phyloP scores from a whole-genome alignment of 2,113 vertebrate genomes.

The Ailuropoda melanoleuca region DNA sequence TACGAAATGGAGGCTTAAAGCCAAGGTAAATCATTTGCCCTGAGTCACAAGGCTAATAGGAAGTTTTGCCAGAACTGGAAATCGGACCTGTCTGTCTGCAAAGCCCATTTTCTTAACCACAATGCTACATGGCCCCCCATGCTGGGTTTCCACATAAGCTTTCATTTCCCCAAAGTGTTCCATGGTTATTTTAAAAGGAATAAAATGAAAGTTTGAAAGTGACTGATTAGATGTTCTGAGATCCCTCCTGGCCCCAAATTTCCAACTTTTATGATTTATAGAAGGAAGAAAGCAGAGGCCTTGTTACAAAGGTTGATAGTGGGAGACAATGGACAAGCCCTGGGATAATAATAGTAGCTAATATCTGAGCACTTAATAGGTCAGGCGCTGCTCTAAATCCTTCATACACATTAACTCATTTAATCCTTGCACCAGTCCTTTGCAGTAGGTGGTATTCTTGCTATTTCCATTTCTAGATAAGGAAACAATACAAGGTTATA shows the following conservation, averaged over 20 bases:
- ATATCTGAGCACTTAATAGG: neutral
- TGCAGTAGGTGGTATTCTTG: neutral
- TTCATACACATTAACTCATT: neutral
- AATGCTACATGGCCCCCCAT: neutral
- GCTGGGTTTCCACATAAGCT: slow-evolving; percentile 45
- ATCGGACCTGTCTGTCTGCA: slow-evolving; percentile 23
- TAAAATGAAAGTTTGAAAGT: slow-evolving; percentile 64
- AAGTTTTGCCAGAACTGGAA: slow-evolving; percentile 45
- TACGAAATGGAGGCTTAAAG: neutral
- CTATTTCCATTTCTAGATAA: neutral
- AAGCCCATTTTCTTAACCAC: slow-evolving; percentile 57
- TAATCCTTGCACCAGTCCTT: neutral
- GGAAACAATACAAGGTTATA: neutral
- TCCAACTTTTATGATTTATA: neutral
- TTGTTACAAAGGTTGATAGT: neutral
- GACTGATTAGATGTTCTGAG: slow-evolving; percentile 59
- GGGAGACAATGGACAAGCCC: neutral
- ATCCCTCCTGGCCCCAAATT: slow-evolving; percentile 13
- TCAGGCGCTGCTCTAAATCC: neutral
- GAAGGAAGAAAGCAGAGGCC: slow-evolving; percentile 1
- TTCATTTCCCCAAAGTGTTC: slow-evolving; percentile 64
- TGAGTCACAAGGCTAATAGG: slow-evolving; percentile 48
- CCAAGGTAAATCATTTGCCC: slow-evolving; percentile 56
- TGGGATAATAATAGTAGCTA: slow-evolving; percentile 45
- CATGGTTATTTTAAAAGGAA: slow-evolving; percentile 58